These are phyloP conservation scores for Saturnia japonica DNA, from an alignment of 2,888 invertebrate species.

Conservation along the genomic window DNA sequence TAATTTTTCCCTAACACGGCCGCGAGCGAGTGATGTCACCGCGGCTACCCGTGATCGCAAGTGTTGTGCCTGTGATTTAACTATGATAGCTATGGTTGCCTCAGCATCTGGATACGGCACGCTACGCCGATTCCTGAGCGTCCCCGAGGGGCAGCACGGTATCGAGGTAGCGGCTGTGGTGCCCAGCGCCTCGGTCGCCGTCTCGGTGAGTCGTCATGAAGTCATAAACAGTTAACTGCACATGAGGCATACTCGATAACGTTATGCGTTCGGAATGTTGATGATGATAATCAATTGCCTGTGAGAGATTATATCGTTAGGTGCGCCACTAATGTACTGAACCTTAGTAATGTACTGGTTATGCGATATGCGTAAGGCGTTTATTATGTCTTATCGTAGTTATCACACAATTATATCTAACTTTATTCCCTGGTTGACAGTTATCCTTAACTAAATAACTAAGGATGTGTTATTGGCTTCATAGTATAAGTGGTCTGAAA, in stretches of 20 bases:
- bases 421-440: background rate
- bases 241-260: constrained; percentile 34
- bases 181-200: constrained; percentile 70
- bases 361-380: constrained; percentile 4
- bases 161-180: constrained; percentile 54
- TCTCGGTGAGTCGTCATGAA: constrained; percentile 64
- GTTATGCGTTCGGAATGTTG: constrained; percentile 60
- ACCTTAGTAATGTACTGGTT: background rate
- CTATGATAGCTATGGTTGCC: constrained; percentile 79
- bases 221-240: constrained; percentile 21
- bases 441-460: constrained; percentile 7
- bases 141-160: constrained; percentile 67
- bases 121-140: constrained; percentile 76
- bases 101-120: constrained; percentile 79
- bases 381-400: background rate
- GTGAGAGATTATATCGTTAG: constrained; percentile 45
- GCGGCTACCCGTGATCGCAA: constrained; percentile 52
- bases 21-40: constrained; percentile 69
- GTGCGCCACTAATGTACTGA: constrained; percentile 37
- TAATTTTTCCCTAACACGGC: constrained; percentile 36
- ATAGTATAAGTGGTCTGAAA: background rate
- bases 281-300: constrained; percentile 48
- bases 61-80: constrained; percentile 61
- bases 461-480: background rate
- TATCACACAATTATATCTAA: background rate